Conservation (phyloP, 2,888 invertebrate genomes). For the Idaea biselata region DNA sequence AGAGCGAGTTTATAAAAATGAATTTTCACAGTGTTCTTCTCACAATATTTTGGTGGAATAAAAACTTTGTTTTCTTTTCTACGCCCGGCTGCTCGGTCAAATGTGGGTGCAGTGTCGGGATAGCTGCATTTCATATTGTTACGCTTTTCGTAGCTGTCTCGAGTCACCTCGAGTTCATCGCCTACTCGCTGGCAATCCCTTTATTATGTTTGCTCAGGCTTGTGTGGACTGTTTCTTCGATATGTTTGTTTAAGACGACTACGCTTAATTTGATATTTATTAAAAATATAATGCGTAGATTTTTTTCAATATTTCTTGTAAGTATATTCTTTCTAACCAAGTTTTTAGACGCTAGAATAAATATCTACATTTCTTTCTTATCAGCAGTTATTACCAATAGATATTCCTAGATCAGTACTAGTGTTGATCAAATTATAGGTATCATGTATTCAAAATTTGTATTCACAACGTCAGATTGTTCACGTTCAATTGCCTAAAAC, state of each 20-base stretch:
- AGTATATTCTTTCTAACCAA: neutral
- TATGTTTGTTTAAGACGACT: slow-evolving; percentile 7
- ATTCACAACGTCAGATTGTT: neutral
- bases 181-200: slow-evolving; percentile 34
- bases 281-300: neutral
- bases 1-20: slow-evolving; percentile 53
- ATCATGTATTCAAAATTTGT: too few relatives aligned
- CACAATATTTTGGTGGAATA: slow-evolving; percentile 50
- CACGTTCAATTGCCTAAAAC: slow-evolving; percentile 5
- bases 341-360: too few relatives aligned
- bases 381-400: too few relatives aligned
- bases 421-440: too few relatives aligned
- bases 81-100: slow-evolving; percentile 40
- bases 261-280: neutral
- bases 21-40: slow-evolving; percentile 46
- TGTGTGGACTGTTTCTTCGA: slow-evolving; percentile 46
- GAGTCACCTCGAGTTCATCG: slow-evolving; percentile 33
- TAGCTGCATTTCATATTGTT: slow-evolving; percentile 43
- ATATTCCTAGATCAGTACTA: too few relatives aligned
- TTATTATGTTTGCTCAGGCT: slow-evolving; percentile 40
- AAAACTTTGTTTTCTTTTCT: slow-evolving; percentile 55
- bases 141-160: slow-evolving; percentile 27
- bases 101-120: slow-evolving; percentile 39
- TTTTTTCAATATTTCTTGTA: neutral
- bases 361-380: too few relatives aligned